Evolutionary conservation across 37 sponge, comb jelly and placozoan species (phyloP), one percentile per base, ranked within the genome.

Genomic region (Crambe crambe): DNA sequence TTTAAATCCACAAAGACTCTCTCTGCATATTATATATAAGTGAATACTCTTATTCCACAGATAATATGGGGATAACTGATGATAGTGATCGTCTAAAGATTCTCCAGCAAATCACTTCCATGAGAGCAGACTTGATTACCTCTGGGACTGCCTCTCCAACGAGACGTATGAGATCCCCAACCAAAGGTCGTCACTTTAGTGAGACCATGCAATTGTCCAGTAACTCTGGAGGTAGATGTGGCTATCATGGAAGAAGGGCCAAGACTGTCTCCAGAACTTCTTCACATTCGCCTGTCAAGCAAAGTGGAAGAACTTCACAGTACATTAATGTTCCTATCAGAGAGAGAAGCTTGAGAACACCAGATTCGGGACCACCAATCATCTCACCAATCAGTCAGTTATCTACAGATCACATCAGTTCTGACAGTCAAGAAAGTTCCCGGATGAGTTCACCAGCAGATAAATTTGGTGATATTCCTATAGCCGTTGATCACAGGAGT

Each of bases 61-160:
- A 84, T 58, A 21, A 74, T 22, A 29, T 89, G 58, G 58, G 84
- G 1, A 74, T 89, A 21, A 64, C 51, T n/a, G 81, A 89, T 38
- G 58, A 39, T 36, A 51, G 47, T 37, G 91, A 90, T 58, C 56
- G 91, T 4, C 68, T 90, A 10, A 80, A 68, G 27, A 76, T 90
- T 39, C 67, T 90, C 38, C 87, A 90, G 57, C 71, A 66, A 61
- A 72, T 90, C n/a, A 90, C 87, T 18, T 74, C 85, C 20, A 84
- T 89, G 90, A 36, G 80, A 38, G 90, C 90, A 20, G 85, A 83
- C 38, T 81, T 84, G 31, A 71, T 88, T n/a, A 41, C 74, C 26
- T 74, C 83, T 12, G 27, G 51, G 25, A 10, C 47, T n/a, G 30
- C 37, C 61, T 58, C 81, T 5, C 73, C 72, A 8, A 31, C 47